These are phyloP conservation scores for Pardalotus punctatus DNA, from an alignment of 2,113 vertebrate genomes.

Conservation along the genomic window DNA sequence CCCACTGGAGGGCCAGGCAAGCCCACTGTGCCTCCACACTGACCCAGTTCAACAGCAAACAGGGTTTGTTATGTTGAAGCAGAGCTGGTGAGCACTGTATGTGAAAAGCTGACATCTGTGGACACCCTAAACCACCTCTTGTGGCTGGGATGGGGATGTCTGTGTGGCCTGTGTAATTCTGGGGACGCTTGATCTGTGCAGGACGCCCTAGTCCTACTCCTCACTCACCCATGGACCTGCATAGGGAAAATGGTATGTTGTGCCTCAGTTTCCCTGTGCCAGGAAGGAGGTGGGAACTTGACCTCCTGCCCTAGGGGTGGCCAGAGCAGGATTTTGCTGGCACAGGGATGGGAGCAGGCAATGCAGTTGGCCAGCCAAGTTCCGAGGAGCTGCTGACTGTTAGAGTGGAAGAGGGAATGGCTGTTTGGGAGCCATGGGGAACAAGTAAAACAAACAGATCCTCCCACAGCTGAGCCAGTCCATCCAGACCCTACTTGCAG, in stretches of 20 bases:
- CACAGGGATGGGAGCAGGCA: not conserved
- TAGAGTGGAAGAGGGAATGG: not conserved
- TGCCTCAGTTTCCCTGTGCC: not conserved
- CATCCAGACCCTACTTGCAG: not conserved
- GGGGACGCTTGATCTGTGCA: not conserved
- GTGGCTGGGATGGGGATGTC: not conserved
- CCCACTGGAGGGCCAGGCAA: not conserved
- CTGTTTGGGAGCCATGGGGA: fast-evolving
- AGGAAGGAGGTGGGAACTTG: not conserved
- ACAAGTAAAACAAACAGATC: not conserved
- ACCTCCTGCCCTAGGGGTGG: not conserved
- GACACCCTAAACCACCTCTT: not conserved
- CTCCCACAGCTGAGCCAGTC: not conserved
- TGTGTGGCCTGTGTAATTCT: not conserved
- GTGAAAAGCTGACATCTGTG: not conserved
- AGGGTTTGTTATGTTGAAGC: not conserved
- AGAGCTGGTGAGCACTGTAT: not conserved
- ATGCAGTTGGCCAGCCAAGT: fast-evolving
- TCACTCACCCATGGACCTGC: not conserved
- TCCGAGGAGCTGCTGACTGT: fast-evolving
- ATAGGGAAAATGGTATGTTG: not conserved
- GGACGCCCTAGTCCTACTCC: not conserved
- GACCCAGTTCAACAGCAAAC: not conserved
- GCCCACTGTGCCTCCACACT: not conserved
- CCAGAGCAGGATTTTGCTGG: not conserved